Conservation (phyloP, 1,140 invertebrate genomes). For the Drosophila subobscura region DNA sequence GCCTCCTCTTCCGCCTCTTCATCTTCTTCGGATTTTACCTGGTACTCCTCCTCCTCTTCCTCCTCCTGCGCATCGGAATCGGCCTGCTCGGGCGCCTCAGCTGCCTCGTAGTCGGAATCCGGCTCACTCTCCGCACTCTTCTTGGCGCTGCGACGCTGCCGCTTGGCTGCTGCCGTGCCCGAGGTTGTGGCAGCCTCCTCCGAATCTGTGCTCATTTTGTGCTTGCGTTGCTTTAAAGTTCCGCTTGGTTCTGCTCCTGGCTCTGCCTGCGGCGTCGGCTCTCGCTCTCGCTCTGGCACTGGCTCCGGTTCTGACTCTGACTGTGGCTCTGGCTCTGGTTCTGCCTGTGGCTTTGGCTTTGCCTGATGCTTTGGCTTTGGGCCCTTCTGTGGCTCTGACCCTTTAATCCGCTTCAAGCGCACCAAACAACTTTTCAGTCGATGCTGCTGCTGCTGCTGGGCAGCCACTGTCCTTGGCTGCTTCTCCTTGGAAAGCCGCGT, state of each 20-base stretch:
- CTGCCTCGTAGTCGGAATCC: slow-evolving; percentile 56
- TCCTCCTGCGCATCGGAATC: slow-evolving; percentile 15
- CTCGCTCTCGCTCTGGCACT: not conserved
- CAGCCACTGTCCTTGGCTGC: not conserved
- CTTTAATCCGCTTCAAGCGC: slow-evolving; percentile 49
- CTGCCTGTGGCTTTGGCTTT: not conserved
- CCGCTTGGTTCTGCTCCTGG: not conserved
- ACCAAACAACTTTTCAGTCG: slow-evolving; percentile 53
- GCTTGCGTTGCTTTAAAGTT: not conserved
- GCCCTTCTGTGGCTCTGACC: not conserved
- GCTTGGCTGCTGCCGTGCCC: slow-evolving; percentile 14
- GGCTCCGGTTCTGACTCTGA: not conserved
- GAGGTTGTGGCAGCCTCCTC: slow-evolving; percentile 68
- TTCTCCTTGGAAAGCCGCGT: not conserved
- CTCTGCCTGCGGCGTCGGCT: not conserved
- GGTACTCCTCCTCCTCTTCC: slow-evolving; percentile 14
- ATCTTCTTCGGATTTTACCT: slow-evolving; percentile 6
- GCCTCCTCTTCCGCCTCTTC: slow-evolving; percentile 26
- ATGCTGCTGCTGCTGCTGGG: slow-evolving; percentile 2
- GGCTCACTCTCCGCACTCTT: slow-evolving; percentile 36
- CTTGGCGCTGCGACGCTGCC: slow-evolving; percentile 11
- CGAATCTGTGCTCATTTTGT: slow-evolving; percentile 61
- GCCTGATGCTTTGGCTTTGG: not conserved
- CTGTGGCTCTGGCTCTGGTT: not conserved
- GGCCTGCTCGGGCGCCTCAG: slow-evolving; percentile 27